These are phyloP conservation scores for Ondatra zibethicus DNA, from an alignment of 2,113 vertebrate species.

Conservation along the genomic window DNA sequence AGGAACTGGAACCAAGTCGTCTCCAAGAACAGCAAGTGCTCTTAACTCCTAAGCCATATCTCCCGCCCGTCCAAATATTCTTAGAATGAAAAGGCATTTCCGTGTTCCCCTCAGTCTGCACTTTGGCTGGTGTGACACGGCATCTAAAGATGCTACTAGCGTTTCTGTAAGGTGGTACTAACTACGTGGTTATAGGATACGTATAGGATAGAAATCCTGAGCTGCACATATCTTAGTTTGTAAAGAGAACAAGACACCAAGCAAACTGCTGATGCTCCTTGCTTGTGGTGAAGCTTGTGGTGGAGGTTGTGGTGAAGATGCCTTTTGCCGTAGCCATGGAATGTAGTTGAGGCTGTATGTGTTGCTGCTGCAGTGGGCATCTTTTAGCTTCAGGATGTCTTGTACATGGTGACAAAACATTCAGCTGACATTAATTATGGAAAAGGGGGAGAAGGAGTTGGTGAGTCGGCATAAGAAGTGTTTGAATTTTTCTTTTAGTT, in stretches of 20 bases:
- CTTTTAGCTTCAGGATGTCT: conserved; percentile 87
- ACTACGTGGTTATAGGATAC: conserved; percentile 79
- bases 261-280: conserved; percentile 87
- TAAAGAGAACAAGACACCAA: conserved; percentile 68
- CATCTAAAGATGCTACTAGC: conserved; percentile 91
- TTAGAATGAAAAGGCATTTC: not conserved
- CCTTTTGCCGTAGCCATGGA: conserved; percentile 79
- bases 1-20: not conserved
- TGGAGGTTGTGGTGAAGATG: conserved; percentile 70
- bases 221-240: conserved; percentile 87
- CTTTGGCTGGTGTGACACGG: conserved; percentile 88
- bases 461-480: not conserved
- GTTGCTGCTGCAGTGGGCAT: conserved; percentile 87
- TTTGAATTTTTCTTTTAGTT: conserved; percentile 78
- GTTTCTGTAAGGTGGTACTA: conserved; percentile 72
- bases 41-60: not conserved
- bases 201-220: conserved; percentile 88
- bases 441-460: conserved; percentile 77
- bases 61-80: not conserved
- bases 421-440: conserved; percentile 87
- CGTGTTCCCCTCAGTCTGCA: not conserved
- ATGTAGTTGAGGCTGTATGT: conserved; percentile 86
- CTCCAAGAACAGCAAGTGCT: not conserved
- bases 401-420: conserved; percentile 87
- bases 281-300: conserved; percentile 84